Evolutionary conservation across 2,888 invertebrate genomes (phyloP), one percentile per base, ranked within the genome.

Genomic region (Molorchus minor): DNA sequence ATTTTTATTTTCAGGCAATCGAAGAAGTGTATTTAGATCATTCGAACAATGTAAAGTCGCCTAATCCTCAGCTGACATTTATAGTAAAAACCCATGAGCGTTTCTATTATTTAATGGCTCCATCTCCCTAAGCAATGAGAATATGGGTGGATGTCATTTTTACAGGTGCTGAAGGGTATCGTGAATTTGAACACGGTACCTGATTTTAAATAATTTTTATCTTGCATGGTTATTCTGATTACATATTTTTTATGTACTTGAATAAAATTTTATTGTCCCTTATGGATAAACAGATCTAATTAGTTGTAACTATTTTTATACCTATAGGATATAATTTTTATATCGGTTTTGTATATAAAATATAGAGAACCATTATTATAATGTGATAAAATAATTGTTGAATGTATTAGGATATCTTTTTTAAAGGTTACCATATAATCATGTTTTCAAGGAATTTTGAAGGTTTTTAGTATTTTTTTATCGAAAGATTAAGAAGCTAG

Each of bases 21-120:
- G 94, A 95, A 82, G 97, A 98, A 83, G 98, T 98, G 10, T 98
- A 97, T 80, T 87, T 97, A 65, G 98, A 98, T 82, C 97, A 98
- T 81, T 87, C 94, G 76, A 93, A 95, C 80, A 90, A 91, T 1
- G 92, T 94, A 0, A 93, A 93, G 80, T 95, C 95, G 51, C 95
- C 96, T 1, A 93, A 91, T 71, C 93, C 95, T 0, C 91, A 93
- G 60, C 87, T 95, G 61, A 97, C 96, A 1, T 97, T 98, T 79
- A 94, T 96, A 73, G 92, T 98, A 58, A 97, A 97, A 82, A 96
- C 97, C 0, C 87, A 91, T 65, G 93, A 94, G 70, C 85, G 96
- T 53, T 87, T 91, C 47, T 97, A 94, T 81, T 93, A 93, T 80
- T 84, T 98, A 35, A 93, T 96, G 87, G 96, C 97, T 5, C 94